Evolutionary conservation across 2,113 vertebrate species (phyloP), one percentile per base, ranked within the genome.

Genomic region (Leptodactylus fuscus): DNA sequence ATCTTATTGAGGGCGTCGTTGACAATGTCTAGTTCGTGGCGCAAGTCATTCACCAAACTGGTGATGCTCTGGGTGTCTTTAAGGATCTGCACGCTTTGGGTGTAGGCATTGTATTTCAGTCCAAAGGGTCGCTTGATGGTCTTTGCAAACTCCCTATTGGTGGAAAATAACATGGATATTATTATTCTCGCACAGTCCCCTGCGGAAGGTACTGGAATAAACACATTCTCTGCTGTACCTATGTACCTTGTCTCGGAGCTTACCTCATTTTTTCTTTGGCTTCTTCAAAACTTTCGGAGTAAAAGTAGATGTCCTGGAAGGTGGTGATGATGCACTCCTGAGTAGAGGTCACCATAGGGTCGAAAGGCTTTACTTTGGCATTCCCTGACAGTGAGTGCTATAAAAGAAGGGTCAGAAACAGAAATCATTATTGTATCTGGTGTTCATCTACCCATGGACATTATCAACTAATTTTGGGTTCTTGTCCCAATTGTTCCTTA

Each of bases 181-280:
- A n/a, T n/a, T n/a, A n/a, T n/a, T n/a, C n/a, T n/a, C n/a, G n/a
- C n/a, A n/a, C 16, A 65, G 0, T 3, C n/a, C 55, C 22, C 55
- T 11, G n/a, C 8, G 9, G 55, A 58, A 24, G 3, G 12, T 62
- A 5, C 24, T 10, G 55, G 7, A 13, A 24, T 58, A 24, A 58
- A 58, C n/a, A 3, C 24, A 13, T 48, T 48, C 46, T 48, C 46
- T 48, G 46, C 46, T 48, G 46, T n/a, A 0, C 46, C 12, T 11
- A 48, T 6, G 1, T 6, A 18, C n/a, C 15, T 7, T 20, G 29
- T 1, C 22, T 44, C 12, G 22, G n/a, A 41, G 5, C 71, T 49
- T 90, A 98, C 97, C 97, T 97, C 97, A 98, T 97, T 88, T 97
- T 98, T 86, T 97, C 96, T 91, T 98, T 98, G 90, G 97, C 97